phyloP scores from a whole-genome alignment of 64 coral and sea anemone species.

The Montipora efflorescens region DNA sequence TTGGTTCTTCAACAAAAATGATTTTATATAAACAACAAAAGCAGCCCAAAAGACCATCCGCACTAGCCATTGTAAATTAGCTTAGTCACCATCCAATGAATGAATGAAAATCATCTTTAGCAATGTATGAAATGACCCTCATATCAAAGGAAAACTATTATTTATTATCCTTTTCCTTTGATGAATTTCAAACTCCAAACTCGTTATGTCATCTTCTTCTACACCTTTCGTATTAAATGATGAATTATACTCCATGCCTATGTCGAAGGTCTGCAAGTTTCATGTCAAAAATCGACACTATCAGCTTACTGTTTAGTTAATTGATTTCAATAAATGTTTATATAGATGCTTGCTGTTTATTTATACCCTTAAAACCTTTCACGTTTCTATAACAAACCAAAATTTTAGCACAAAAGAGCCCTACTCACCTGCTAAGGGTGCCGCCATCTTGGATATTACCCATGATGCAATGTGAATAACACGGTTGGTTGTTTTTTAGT shows the following conservation, averaged over 20 bases:
- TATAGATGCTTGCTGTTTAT: not conserved
- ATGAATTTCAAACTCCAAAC: not conserved
- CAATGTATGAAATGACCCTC: not conserved
- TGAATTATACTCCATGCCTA: constrained; percentile 1
- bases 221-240: constrained; percentile 9
- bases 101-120: not conserved
- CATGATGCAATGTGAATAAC: too few relatives aligned
- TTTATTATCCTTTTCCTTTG: not conserved
- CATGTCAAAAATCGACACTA: not conserved
- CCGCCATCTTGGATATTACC: too few relatives aligned
- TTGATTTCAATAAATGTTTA: constrained; percentile 3
- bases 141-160: not conserved
- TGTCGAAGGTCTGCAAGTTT: not conserved
- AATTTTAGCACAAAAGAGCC: too few relatives aligned
- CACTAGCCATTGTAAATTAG: not conserved
- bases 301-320: not conserved
- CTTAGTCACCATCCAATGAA: not conserved
- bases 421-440: too few relatives aligned
- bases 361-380: constrained; percentile 16
- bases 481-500: too few relatives aligned
- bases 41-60: not conserved
- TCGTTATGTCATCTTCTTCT: not conserved
- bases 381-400: too few relatives aligned
- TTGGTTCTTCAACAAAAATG: not conserved
- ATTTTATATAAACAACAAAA: not conserved